Conservation (phyloP, 2,888 invertebrate genomes). For the Lacanobia wlatinum region DNA sequence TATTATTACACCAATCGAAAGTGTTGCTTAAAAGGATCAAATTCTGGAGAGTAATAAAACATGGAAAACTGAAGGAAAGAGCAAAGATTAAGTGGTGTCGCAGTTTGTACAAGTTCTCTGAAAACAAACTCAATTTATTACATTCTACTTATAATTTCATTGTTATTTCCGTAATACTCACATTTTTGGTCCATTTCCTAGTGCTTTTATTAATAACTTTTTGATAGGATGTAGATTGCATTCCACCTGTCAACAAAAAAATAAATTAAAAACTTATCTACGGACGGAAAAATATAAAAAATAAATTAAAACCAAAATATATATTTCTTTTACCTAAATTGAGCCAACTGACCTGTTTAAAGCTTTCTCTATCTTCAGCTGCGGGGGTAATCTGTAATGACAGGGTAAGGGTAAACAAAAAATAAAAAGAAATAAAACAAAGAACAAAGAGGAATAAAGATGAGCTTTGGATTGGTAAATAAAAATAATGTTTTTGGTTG, state of each 20-base stretch:
- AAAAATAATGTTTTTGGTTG: not conserved
- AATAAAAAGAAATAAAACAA: not conserved
- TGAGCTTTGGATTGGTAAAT: not conserved
- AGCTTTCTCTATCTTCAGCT: conserved; percentile 96
- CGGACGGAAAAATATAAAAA: no score
- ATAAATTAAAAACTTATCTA: not conserved
- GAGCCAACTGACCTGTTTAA: conserved; percentile 93
- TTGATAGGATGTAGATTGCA: conserved; percentile 96
- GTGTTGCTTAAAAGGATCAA: no score
- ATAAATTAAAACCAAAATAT: no score
- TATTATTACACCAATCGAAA: no score
- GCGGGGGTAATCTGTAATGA: conserved; percentile 93
- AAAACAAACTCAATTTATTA: not conserved
- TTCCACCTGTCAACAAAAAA: conserved; percentile 88
- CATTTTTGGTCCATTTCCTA: conserved; percentile 93
- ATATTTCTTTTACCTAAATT: no score
- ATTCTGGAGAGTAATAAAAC: no score
- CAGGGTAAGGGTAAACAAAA: conserved; percentile 7
- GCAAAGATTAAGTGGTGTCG: no score
- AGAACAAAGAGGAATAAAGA: not conserved
- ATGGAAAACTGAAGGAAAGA: no score
- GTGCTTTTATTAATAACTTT: conserved; percentile 93
- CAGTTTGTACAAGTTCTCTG: not conserved
- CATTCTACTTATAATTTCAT: not conserved
- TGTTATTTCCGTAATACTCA: conserved; percentile 73